These are phyloP conservation scores for Cantharis lateralis DNA, from an alignment of 2,888 invertebrate genomes.

Conservation along the genomic window DNA sequence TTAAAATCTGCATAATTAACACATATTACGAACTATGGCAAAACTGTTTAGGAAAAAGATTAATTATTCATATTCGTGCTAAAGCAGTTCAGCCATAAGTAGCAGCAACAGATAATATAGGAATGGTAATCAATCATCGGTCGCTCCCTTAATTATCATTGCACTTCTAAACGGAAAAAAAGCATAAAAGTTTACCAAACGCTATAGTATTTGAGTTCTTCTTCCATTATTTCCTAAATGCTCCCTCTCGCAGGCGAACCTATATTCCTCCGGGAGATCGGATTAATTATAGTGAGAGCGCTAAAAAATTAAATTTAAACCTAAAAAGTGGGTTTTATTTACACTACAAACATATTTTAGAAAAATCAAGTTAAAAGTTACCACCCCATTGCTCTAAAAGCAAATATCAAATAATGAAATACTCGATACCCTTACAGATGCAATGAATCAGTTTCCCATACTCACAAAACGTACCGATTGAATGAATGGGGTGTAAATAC, in stretches of 20 bases:
- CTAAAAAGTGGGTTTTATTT: neutral
- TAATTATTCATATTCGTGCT: constrained; percentile 16
- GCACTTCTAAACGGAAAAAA: neutral
- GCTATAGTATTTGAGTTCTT: neutral
- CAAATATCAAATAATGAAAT: neutral
- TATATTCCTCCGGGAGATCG: neutral
- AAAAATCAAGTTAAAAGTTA: neutral
- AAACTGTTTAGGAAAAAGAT: constrained; percentile 10
- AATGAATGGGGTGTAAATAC: constrained; percentile 27
- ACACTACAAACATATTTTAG: neutral
- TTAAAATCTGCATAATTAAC: constrained; percentile 25
- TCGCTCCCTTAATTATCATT: constrained; percentile 15
- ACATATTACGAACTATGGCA: constrained; percentile 17
- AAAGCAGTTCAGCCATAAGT: constrained; percentile 10
- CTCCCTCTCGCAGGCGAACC: neutral
- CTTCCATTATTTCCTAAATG: neutral
- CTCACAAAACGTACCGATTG: constrained; percentile 11
- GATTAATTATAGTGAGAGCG: neutral
- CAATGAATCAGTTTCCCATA: constrained; percentile 18
- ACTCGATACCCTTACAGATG: neutral
- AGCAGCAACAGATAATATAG: constrained; percentile 15
- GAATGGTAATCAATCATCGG: constrained; percentile 16
- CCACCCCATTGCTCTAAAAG: neutral
- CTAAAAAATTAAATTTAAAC: neutral
- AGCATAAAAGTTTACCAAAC: neutral